Percentiles rank a stretch among this genome's conserved stretches.
These are phyloP conservation scores for Chloroceryle inda DNA, from an alignment of 2,797 vertebrate genomes.

Conservation along the genomic window DNA sequence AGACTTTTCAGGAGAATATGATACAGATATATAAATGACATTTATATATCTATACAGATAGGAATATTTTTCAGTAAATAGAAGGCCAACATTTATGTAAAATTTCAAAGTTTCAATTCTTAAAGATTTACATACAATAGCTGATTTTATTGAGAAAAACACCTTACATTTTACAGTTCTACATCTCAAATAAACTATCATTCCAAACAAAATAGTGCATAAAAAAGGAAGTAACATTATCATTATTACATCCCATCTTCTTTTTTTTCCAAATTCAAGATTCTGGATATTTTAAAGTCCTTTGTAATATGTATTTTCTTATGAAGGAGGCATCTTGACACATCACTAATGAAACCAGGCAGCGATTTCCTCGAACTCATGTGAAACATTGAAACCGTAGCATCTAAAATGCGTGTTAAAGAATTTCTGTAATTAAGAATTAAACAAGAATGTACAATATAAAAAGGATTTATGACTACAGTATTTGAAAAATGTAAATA, in stretches of 20 bases:
- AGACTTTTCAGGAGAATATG: conserved; percentile 28
- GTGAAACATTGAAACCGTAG: conserved; percentile 20
- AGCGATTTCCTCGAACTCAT: conserved; percentile 43
- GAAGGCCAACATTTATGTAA: background rate
- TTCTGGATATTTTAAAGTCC: background rate
- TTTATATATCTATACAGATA: conserved; percentile 42
- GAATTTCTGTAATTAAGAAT: conserved; percentile 76
- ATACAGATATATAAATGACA: conserved; percentile 19
- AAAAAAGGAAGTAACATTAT: background rate
- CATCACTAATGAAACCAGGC: conserved; percentile 26
- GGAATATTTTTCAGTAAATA: conserved; percentile 7
- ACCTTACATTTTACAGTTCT: conserved; percentile 13
- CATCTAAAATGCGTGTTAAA: conserved; percentile 34
- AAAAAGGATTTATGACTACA: conserved; percentile 76
- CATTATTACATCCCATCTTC: background rate
- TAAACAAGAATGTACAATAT: conserved; percentile 84
- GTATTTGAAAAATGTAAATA: conserved; percentile 76
- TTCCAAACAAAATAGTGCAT: background rate
- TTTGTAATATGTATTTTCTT: conserved; percentile 61
- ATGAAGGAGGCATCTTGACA: conserved; percentile 52
- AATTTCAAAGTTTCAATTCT: background rate
- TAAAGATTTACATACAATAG: background rate
- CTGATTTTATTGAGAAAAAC: background rate
- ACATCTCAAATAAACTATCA: conserved; percentile 63
- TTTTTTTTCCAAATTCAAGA: background rate